Percentiles rank a stretch among this genome's conserved stretches.
Evolutionary conservation across 2,888 invertebrate genomes (phyloP).

Genomic region (Callyntrura sp.): DNA sequence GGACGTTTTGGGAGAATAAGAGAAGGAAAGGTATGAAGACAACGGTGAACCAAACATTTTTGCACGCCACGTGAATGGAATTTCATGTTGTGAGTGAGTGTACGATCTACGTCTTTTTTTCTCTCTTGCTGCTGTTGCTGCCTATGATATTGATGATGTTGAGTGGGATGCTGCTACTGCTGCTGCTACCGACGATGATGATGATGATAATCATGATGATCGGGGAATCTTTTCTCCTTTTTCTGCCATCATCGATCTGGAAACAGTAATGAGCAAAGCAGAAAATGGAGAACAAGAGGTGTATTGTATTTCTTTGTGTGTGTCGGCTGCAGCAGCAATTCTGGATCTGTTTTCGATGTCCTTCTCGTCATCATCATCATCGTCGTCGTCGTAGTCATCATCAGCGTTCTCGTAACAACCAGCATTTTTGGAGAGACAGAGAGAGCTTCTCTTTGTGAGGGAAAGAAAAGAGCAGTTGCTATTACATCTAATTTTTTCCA

Average conservation of each 20-base stretch:
- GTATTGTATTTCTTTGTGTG: constrained; percentile 17
- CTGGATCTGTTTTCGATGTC: too few species aligned
- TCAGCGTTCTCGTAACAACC: too few species aligned
- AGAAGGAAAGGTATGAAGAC: not conserved
- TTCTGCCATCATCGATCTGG: constrained; percentile 66
- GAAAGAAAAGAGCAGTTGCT: too few species aligned
- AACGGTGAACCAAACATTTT: constrained; percentile 30
- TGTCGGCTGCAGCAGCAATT: not conserved
- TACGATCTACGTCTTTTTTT: too few species aligned
- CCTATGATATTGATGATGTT: too few species aligned
- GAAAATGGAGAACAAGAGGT: not conserved
- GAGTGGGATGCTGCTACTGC: too few species aligned
- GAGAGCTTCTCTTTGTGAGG: too few species aligned
- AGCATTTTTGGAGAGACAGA: too few species aligned
- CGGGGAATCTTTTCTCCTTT: constrained; percentile 25
- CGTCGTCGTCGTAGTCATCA: too few species aligned
- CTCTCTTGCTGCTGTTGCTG: too few species aligned
- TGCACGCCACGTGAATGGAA: constrained; percentile 57
- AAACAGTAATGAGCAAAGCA: constrained; percentile 42
- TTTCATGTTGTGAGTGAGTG: constrained; percentile 70
- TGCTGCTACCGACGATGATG: constrained; percentile 26
- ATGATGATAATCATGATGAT: constrained; percentile 20
- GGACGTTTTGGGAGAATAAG: not conserved
- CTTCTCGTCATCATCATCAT: too few species aligned
- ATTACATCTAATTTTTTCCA: too few species aligned